Percentiles rank a stretch among this genome's conserved stretches.
Evolutionary conservation across 92 coral and sea anemone genomes (phyloP).

Genomic region (Porites evermanni): DNA sequence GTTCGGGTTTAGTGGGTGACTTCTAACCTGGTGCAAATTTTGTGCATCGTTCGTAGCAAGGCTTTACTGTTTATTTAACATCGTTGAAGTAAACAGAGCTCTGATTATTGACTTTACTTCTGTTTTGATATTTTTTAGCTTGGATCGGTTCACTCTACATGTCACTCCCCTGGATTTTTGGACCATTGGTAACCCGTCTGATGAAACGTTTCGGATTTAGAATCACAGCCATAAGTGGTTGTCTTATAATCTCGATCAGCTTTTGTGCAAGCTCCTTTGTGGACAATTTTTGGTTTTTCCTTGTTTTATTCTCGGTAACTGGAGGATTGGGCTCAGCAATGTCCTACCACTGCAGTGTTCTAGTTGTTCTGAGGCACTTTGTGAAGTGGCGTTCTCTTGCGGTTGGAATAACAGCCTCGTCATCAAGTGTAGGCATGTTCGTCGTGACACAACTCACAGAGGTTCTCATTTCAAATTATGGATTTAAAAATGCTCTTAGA

Average conservation of each 20-base stretch:
- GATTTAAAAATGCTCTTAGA: conserved; percentile 27
- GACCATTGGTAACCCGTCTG: conserved; percentile 4
- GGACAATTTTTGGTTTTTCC: conserved; percentile 38
- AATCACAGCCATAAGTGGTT: conserved; percentile 47
- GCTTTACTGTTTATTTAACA: too few species aligned
- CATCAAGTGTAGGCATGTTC: conserved; percentile 48
- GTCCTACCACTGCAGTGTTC: conserved; percentile 14
- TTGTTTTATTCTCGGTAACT: conserved; percentile 22
- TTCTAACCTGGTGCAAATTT: too few species aligned
- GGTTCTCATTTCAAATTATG: conserved; percentile 26
- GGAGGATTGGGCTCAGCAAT: conserved; percentile 38
- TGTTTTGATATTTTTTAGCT: conserved; percentile 21
- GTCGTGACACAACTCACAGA: conserved; percentile 34
- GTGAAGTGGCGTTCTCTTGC: conserved; percentile 57
- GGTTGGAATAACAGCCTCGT: conserved; percentile 47
- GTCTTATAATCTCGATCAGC: conserved; percentile 23
- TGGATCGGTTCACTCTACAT: conserved; percentile 48
- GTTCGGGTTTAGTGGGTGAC: too few species aligned
- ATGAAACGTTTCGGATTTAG: conserved; percentile 38
- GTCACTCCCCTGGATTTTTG: neutral
- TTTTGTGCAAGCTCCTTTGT: conserved; percentile 42
- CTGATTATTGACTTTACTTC: too few species aligned
- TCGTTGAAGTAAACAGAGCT: too few species aligned
- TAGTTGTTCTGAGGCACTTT: conserved; percentile 55
- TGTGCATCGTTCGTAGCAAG: too few species aligned